A percentile compares a stretch with the other conserved stretches of the same genome.
phyloP scores from a whole-genome alignment of 2,113 vertebrate genomes.

The Campylorhamphus procurvoides region DNA sequence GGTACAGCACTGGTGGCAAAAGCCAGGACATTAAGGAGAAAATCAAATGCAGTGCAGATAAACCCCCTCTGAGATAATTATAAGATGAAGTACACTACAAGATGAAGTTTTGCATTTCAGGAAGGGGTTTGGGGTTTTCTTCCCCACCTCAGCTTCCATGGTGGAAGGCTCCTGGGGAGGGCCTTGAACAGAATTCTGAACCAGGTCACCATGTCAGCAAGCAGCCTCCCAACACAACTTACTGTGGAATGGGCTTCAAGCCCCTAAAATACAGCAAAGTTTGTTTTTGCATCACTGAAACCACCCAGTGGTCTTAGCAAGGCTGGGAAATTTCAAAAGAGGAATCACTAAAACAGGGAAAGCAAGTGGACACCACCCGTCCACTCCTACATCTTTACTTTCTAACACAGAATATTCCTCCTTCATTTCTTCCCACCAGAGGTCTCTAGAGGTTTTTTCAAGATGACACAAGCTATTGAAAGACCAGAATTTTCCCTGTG shows the following conservation, averaged over 20 bases:
- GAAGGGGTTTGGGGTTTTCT: background rate
- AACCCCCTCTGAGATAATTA: background rate
- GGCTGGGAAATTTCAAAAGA: background rate
- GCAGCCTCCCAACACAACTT: background rate
- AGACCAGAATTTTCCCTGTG: background rate
- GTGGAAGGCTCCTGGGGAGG: background rate
- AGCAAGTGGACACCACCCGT: background rate
- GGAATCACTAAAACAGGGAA: background rate
- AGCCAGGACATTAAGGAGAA: background rate
- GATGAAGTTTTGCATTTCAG: background rate
- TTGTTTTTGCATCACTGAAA: background rate
- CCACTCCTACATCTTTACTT: background rate
- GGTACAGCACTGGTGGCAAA: background rate
- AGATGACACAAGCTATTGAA: background rate
- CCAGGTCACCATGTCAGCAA: rapidly evolving
- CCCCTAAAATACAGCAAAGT: background rate
- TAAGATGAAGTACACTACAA: background rate
- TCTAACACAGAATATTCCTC: background rate
- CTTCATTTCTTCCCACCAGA: background rate
- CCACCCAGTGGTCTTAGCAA: background rate
- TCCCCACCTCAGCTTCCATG: background rate
- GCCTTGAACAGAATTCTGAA: background rate
- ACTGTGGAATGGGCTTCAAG: rapidly evolving
- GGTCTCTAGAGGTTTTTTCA: background rate
- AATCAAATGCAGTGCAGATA: rapidly evolving